Evolutionary conservation across 1,140 invertebrate species (phyloP).

Genomic region (Brachystomella parvula): DNA sequence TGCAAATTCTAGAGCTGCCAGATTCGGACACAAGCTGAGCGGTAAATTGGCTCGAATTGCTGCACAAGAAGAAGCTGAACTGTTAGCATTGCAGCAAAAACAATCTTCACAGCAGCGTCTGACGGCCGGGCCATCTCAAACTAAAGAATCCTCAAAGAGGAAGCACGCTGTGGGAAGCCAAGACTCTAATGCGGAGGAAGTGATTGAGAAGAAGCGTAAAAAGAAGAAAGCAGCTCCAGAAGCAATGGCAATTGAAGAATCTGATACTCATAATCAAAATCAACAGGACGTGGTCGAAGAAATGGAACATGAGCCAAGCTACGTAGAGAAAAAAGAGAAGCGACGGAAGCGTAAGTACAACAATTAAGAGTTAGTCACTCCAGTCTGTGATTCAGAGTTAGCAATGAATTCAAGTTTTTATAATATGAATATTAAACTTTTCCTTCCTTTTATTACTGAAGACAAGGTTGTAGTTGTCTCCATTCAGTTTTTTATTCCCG

Average conservation of each 20-base stretch:
- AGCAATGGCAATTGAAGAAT: neutral
- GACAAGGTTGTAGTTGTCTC: neutral
- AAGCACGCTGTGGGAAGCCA: too few relatives aligned
- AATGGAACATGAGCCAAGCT: constrained; percentile 4
- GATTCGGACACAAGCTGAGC: constrained; percentile 33
- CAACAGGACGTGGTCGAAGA: neutral
- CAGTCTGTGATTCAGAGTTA: neutral
- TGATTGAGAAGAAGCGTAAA: neutral
- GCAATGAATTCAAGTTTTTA: neutral
- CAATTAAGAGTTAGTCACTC: neutral
- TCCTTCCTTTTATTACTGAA: neutral
- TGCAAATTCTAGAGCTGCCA: constrained; percentile 27
- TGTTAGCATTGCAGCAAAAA: neutral
- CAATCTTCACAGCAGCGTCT: neutral
- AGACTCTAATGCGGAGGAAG: neutral
- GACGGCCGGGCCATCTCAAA: too few relatives aligned
- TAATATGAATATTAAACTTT: constrained; percentile 1
- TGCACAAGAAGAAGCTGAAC: constrained; percentile 29
- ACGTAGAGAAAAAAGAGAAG: constrained; percentile 5
- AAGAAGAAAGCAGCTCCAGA: neutral
- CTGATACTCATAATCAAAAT: neutral
- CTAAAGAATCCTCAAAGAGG: too few relatives aligned
- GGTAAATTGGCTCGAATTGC: constrained; percentile 36
- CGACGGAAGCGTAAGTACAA: neutral
- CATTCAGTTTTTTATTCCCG: neutral